Evolutionary conservation across 2,888 invertebrate genomes (phyloP), one percentile per base, ranked within the genome.

Genomic region (Troides helena): DNA sequence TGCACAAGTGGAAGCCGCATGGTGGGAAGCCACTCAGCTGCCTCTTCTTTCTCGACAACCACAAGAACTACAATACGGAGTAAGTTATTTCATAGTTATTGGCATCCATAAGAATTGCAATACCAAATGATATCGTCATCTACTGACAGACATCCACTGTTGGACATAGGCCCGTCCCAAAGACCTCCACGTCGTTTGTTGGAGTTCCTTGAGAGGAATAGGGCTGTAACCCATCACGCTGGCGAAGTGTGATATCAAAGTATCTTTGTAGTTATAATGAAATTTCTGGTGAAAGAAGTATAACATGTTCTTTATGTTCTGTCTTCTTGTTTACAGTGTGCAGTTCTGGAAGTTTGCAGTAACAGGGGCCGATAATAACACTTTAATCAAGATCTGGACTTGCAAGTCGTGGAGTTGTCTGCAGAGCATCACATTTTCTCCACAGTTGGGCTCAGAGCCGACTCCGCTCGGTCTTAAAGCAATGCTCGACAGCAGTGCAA

Each of bases 311-410:
- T 39, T 39, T 39, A 10, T 53, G 18, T 1, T 14, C n/a, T 12
- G 14, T 18, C 30, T 14, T 63, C 17, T 61, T 18, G 4, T 25
- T 65, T 67, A 5, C 62, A 68, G 68, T 17, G 65, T 67, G 7
- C 91, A 96, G 82, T 98, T 98, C 88, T 99, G 99, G 99, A 98
- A 98, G 86, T 98, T 96, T 88, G 98, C 97, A 0, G 94, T 99
- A 59, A 99, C 99, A 0, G 98, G 98, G 0, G 96, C 98, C 0
- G 96, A 96, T 74, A 95, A 97, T 84, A 99, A 99, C 89, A 95
- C 97, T 0, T 97, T 97, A 79, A 92, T 99, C 67, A 99, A 98
- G 88, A 93, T 96, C 62, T 99, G 99, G 98, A 97, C 98, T 10
- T 99, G 99, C 86, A 97, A 98, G 82, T 94, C 97, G 0, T 99